Conservation (phyloP, 2,888 invertebrate species). For the Gordius sp. region DNA sequence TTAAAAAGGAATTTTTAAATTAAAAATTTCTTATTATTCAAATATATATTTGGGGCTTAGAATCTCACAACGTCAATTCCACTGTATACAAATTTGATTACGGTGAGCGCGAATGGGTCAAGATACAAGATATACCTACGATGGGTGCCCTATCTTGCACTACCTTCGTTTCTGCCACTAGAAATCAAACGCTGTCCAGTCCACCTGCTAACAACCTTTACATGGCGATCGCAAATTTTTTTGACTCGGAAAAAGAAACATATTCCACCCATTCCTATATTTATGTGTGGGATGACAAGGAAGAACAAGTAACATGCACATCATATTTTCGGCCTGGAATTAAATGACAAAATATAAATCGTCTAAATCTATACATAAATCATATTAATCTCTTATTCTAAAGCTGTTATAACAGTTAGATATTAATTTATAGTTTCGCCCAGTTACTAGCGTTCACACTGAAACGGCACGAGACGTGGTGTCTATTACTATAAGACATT, state of each 20-base stretch:
- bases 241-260: background rate
- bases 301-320: background rate
- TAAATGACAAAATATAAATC: too few relatives aligned
- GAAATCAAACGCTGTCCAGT: background rate
- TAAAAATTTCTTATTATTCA: background rate
- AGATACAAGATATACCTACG: background rate
- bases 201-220: background rate
- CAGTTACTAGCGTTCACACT: slow-evolving; percentile 6
- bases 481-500: background rate
- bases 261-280: background rate
- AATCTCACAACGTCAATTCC: slow-evolving; percentile 6
- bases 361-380: too few relatives aligned
- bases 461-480: slow-evolving; percentile 1
- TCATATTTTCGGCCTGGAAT: too few relatives aligned
- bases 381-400: background rate
- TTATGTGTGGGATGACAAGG: slow-evolving; percentile 1
- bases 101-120: background rate
- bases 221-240: background rate
- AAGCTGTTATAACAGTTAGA: too few relatives aligned
- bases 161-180: background rate
- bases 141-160: background rate
- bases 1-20: background rate
- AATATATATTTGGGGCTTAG: background rate
- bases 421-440: background rate
- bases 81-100: background rate